Conservation (phyloP, 2,113 vertebrate genomes). For the Marmota flaviventris region DNA sequence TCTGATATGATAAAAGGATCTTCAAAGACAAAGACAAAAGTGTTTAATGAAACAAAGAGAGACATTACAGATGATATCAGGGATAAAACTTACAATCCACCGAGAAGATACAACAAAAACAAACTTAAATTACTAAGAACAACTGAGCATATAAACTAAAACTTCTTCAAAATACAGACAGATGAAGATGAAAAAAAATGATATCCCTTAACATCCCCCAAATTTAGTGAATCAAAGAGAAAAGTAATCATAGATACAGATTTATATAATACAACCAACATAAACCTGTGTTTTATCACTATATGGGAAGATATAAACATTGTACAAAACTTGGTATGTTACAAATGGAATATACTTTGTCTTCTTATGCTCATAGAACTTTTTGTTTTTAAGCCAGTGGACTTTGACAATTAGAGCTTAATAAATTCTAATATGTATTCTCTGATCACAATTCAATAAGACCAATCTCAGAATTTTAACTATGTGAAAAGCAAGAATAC, state of each 20-base stretch:
- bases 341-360: not conserved
- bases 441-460: not conserved
- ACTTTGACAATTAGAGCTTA: not conserved
- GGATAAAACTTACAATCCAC: not conserved
- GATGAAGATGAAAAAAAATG: conserved; percentile 33
- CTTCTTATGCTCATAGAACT: not conserved
- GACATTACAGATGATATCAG: not conserved
- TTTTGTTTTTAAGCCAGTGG: not conserved
- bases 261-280: not conserved
- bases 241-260: not conserved
- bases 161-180: not conserved
- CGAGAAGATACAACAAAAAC: not conserved
- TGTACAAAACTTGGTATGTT: not conserved
- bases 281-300: not conserved
- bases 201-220: not conserved
- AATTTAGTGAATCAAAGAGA: conserved; percentile 1
- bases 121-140: conserved; percentile 41
- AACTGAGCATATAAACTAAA: not conserved
- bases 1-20: not conserved
- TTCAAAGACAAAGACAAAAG: conserved; percentile 36
- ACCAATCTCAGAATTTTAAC: not conserved
- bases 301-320: not conserved
- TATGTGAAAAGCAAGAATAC: not conserved
- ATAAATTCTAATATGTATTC: not conserved
- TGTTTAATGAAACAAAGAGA: not conserved